Base-by-base conservation (phyloP, 2,797 vertebrate genomes). In the Sebastes steindachneri region DNA sequence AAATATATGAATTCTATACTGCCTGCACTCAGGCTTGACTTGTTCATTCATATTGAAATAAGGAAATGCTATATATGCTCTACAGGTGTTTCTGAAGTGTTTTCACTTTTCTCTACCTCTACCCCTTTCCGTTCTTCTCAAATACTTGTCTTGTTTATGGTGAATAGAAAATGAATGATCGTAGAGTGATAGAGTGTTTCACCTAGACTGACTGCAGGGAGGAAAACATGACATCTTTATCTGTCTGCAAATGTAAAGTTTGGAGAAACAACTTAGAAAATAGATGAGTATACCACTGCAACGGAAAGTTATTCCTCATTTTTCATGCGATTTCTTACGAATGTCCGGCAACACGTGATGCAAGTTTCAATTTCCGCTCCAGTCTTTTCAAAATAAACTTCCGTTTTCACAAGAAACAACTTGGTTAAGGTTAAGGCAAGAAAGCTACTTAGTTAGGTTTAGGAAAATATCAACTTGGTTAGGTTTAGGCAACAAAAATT, bases 191-290 rank as follows among this genome's bases (percentile, higher is more conserved):
- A 10, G 3, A 48, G 45, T 17, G 19, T 76, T 68, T 54, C 23
- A 77, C 25, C 73, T 3, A 11, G 37, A 29, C 37, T 37, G 31
- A 55, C 63, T 7, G 67, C 58, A 35, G 37, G 31, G 58, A 68
- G 7, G 51, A n/a, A 54, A 41, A 59, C 26, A 10, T 72, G 63
- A 31, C 15, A 26, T 28, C 45, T 45, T 26, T 12, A 17, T 41
- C 25, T 82, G 15, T 23, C 26, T 37, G 48, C 19, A 70, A 73
- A 78, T 58, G n/a, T 58, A 23, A 80, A 48, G 53, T 72, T 76
- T 77, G 37, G 15, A 67, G 10, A 4, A 73, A 54, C 25, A 54
- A 26, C 35, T 59, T n/a, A 51, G 19, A 51, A 53, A 53, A 53
- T 15, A 53, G 51, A 53, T n/a, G n/a, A 73, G 48, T 58, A 4